phyloP scores from a whole-genome alignment of 2,113 vertebrate species.

The Semnornis frantzii region DNA sequence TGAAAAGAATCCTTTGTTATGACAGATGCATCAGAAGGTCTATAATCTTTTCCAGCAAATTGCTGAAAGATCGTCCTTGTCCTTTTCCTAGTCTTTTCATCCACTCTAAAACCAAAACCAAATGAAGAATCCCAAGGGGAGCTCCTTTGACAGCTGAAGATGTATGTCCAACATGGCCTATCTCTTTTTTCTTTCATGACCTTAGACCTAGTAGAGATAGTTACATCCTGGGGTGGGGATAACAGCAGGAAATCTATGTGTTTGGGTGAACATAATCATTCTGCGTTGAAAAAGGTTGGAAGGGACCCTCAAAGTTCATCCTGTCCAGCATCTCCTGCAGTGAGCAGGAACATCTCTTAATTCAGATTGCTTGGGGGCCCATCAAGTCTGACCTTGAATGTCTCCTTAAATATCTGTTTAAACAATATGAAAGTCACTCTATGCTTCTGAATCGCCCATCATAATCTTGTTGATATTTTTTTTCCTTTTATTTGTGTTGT shows the following conservation, averaged over 20 bases:
- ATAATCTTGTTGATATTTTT: not conserved
- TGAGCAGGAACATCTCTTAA: too few species aligned
- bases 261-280: not conserved
- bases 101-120: not conserved
- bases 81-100: not conserved
- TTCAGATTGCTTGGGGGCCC: too few species aligned
- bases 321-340: too few species aligned
- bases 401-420: not conserved
- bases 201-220: not conserved
- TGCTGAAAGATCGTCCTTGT: accelerated
- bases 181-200: not conserved
- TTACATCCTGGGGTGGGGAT: not conserved
- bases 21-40: not conserved
- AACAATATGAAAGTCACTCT: not conserved
- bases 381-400: too few species aligned
- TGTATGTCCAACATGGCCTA: not conserved
- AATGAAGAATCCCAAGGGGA: not conserved
- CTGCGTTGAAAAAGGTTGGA: not conserved
- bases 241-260: not conserved
- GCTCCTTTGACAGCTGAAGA: not conserved
- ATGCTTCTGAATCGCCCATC: not conserved
- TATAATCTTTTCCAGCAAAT: accelerated
- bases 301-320: too few species aligned
- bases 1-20: not conserved
- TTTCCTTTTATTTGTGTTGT: not conserved